Percentiles rank a stretch among this genome's conserved stretches.
Conservation (phyloP, 2,888 invertebrate genomes). For the Drosophila longiperda region DNA sequence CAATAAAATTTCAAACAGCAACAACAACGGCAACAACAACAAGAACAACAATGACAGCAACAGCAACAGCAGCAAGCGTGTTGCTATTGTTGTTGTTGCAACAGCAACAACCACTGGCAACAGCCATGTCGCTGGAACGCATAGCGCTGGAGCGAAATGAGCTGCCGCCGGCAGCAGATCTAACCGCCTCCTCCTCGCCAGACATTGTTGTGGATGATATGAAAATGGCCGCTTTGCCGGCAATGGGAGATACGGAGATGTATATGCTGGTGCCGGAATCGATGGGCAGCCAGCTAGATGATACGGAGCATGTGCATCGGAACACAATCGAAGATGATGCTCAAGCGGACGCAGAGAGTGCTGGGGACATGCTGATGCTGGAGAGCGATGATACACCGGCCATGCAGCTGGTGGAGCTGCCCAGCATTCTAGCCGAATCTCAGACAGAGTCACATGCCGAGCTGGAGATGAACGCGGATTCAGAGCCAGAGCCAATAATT, state of each 20-base stretch:
- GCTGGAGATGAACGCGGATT: conserved; percentile 11
- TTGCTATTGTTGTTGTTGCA: conserved; percentile 17
- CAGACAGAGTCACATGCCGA: conserved; percentile 25
- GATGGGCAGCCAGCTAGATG: conserved; percentile 62
- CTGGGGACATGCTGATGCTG: conserved; percentile 80
- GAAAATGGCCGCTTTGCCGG: conserved; percentile 69
- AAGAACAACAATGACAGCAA: conserved; percentile 20
- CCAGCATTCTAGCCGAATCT: conserved; percentile 49
- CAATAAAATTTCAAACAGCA: conserved; percentile 32
- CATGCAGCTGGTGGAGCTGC: conserved; percentile 70
- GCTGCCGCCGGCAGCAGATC: conserved; percentile 45
- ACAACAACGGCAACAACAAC: conserved; percentile 36
- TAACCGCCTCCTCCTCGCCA: conserved; percentile 4
- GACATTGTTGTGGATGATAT: conserved; percentile 74
- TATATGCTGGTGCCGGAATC: conserved; percentile 77
- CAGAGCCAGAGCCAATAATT: conserved; percentile 7
- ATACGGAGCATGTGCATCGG: conserved; percentile 66
- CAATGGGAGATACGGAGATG: conserved; percentile 67
- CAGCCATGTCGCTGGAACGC: conserved; percentile 80
- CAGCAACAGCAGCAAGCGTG: conserved; percentile 1
- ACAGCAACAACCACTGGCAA: conserved; percentile 30
- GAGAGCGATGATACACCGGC: conserved; percentile 76
- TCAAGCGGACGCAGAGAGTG: conserved; percentile 36
- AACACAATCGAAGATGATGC: conserved; percentile 61
- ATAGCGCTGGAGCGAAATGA: conserved; percentile 73